A percentile compares a stretch with the other conserved stretches of the same genome.
Conservation (phyloP, 37 sponge, comb jelly and placozoan species). For the Cladorhizidae sp. region DNA sequence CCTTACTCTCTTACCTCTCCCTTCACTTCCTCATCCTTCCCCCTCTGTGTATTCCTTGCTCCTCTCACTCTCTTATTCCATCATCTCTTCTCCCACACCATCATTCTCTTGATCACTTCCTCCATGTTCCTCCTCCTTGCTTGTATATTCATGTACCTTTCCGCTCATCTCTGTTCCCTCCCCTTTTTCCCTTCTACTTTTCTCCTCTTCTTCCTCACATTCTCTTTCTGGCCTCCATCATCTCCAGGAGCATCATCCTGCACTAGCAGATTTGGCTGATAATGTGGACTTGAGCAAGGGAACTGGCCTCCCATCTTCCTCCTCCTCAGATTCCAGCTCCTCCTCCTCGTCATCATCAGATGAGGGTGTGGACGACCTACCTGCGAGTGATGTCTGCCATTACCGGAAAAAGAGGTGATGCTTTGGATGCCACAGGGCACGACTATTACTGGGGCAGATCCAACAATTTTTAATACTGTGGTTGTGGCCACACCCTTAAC, state of each 20-base stretch:
- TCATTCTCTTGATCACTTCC: neutral
- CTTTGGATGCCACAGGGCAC: neutral
- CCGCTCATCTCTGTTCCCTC: neutral
- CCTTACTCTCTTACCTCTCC: neutral
- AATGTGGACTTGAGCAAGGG: conserved; percentile 70
- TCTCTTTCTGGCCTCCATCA: neutral
- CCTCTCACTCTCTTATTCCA: no score
- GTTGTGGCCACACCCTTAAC: no score
- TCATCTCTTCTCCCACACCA: no score
- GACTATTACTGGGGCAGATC: neutral
- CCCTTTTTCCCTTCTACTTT: neutral
- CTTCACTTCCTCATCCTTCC: no score
- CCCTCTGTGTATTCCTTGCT: no score
- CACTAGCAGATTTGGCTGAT: conserved; percentile 82
- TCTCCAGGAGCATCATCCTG: conserved; percentile 76
- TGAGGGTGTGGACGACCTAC: conserved; percentile 28
- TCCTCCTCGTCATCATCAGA: conserved; percentile 41
- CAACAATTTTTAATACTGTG: no score
- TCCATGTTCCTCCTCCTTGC: neutral
- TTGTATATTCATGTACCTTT: neutral
- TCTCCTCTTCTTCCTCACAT: neutral
- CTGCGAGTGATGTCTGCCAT: conserved; percentile 25
- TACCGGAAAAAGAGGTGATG: conserved; percentile 56
- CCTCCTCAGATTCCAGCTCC: conserved; percentile 60
- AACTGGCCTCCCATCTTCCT: conserved; percentile 81